Evolutionary conservation across 92 coral and sea anemone species (phyloP).

Genomic region (Palythoa caribaeorum): DNA sequence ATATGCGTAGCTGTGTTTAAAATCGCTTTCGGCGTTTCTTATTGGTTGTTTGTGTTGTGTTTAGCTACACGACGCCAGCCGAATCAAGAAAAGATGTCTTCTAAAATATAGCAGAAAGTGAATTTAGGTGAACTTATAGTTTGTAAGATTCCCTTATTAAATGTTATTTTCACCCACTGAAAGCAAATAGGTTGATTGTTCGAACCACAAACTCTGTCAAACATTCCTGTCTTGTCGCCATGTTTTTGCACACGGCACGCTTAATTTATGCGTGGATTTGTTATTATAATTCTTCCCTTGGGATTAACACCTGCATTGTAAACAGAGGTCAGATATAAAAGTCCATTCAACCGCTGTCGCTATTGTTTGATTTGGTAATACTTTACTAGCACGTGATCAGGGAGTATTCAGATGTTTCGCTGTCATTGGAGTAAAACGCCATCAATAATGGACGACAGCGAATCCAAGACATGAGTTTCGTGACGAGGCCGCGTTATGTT

Average conservation of each 20-base stretch:
- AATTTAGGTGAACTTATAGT: not conserved
- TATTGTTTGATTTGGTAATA: constrained; percentile 30
- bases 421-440: not conserved
- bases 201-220: not conserved
- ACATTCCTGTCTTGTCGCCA: constrained; percentile 37
- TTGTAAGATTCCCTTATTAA: not conserved
- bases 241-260: constrained; percentile 53
- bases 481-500: constrained; percentile 12
- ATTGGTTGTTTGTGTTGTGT: constrained; percentile 16
- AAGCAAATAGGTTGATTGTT: not conserved
- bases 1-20: not conserved
- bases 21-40: constrained; percentile 9
- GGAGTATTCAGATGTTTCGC: constrained; percentile 23
- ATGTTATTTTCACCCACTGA: not conserved
- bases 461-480: constrained; percentile 3
- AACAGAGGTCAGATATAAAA: constrained; percentile 37
- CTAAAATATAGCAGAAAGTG: not conserved
- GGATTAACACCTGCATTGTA: constrained; percentile 48
- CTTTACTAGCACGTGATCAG: constrained; percentile 42
- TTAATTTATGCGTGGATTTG: constrained; percentile 41
- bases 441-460: constrained; percentile 34
- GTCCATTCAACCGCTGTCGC: constrained; percentile 33
- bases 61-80: not conserved
- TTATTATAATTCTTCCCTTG: constrained; percentile 30
- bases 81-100: not conserved